A percentile compares a stretch with the other conserved stretches of the same genome.
Evolutionary conservation across 2,888 invertebrate genomes (phyloP).

Genomic region (Archaeoteleia sp.): DNA sequence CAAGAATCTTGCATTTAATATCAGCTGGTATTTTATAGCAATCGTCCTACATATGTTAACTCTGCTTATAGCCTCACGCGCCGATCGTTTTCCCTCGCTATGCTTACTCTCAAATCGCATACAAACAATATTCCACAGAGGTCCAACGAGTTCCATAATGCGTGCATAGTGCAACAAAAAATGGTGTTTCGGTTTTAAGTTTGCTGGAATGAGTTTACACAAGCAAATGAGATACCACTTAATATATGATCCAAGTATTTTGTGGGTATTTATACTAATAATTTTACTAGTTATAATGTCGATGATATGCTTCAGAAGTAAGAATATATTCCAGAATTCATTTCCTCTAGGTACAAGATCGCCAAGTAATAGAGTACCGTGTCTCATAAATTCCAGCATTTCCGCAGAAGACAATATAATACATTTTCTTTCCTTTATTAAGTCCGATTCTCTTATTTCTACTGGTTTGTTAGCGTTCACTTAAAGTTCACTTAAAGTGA

Average conservation of each 20-base stretch:
- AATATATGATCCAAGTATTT: conserved; percentile 6
- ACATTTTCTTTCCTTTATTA: conserved; percentile 19
- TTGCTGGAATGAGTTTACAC: conserved; percentile 15
- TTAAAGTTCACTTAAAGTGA: conserved; percentile 19
- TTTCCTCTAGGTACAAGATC: conserved; percentile 9
- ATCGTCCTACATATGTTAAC: conserved; percentile 40
- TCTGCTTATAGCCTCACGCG: conserved; percentile 29
- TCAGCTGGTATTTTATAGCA: conserved; percentile 35
- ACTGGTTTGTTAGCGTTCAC: conserved; percentile 22
- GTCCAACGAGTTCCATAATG: conserved; percentile 42
- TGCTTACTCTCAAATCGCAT: conserved; percentile 52
- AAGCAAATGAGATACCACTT: conserved; percentile 10
- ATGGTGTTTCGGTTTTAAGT: conserved; percentile 49
- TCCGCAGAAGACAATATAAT: conserved; percentile 29
- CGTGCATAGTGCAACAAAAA: conserved; percentile 44
- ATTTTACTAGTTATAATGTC: conserved; percentile 7
- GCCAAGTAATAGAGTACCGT: conserved; percentile 24
- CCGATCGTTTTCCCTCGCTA: conserved; percentile 22
- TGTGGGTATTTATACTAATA: conserved; percentile 13
- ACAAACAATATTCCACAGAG: conserved; percentile 41
- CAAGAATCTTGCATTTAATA: conserved; percentile 29
- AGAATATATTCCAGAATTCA: conserved; percentile 21
- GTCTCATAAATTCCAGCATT: conserved; percentile 19
- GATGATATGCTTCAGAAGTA: conserved; percentile 13
- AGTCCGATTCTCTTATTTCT: conserved; percentile 13